A percentile compares a stretch with the other conserved stretches of the same genome.
These are phyloP conservation scores for Tachuris rubrigastra DNA, from an alignment of 2,113 vertebrate species.

Conservation along the genomic window DNA sequence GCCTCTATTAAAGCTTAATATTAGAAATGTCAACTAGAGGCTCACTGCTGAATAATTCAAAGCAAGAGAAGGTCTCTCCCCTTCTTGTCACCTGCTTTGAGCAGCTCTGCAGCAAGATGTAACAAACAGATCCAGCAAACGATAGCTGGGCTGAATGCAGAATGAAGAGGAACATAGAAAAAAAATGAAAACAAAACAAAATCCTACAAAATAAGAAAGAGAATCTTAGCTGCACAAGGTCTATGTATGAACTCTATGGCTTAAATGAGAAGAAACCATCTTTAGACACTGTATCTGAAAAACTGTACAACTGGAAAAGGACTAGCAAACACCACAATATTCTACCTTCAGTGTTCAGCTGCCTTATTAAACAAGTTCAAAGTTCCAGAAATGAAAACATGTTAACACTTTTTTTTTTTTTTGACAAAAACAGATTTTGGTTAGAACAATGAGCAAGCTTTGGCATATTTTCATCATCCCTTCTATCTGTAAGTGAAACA, in stretches of 20 bases:
- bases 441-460: background rate
- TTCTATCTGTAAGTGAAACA: background rate
- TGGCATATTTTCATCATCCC: background rate
- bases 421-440: background rate
- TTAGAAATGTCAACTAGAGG: slow-evolving; percentile 9
- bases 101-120: background rate
- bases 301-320: background rate
- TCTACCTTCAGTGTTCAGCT: background rate
- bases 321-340: background rate
- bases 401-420: background rate
- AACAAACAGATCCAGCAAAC: background rate
- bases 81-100: background rate
- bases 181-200: background rate
- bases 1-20: background rate
- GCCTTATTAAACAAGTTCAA: background rate
- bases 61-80: background rate
- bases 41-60: slow-evolving; percentile 18
- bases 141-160: background rate
- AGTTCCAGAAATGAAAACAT: background rate
- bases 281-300: background rate
- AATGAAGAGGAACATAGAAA: background rate
- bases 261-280: background rate
- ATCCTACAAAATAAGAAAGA: background rate
- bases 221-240: background rate
- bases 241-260: background rate